Conservation (phyloP, 2,888 invertebrate species). For the Himalopsyche japonica region DNA sequence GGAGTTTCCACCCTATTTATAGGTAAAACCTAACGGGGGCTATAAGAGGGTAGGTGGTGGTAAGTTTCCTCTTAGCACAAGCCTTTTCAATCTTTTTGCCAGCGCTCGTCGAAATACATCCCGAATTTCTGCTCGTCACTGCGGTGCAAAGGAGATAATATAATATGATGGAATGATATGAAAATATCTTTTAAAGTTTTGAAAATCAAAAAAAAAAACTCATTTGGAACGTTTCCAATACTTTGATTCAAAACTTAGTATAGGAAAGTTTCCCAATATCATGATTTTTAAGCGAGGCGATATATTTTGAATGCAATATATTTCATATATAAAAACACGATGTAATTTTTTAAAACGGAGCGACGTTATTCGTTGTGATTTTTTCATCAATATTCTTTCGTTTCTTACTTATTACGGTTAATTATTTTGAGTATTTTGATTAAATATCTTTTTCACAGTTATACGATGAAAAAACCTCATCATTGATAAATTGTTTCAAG, state of each 20-base stretch:
- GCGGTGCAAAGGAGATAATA: not conserved
- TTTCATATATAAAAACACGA: too few species aligned
- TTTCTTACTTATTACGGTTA: too few species aligned
- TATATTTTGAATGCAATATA: too few species aligned
- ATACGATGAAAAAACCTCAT: too few species aligned
- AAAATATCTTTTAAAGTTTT: not conserved
- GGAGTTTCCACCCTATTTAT: constrained; percentile 34
- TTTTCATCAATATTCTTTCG: too few species aligned
- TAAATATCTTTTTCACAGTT: too few species aligned
- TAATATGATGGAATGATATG: not conserved
- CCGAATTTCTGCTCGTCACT: not conserved
- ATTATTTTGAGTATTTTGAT: too few species aligned
- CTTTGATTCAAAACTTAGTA: not conserved
- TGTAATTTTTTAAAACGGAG: too few species aligned
- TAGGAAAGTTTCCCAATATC: too few species aligned
- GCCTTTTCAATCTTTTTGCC: not conserved
- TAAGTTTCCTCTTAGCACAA: constrained; percentile 20
- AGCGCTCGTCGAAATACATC: not conserved
- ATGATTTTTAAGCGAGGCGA: too few species aligned
- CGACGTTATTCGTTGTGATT: too few species aligned
- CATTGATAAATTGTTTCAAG: too few species aligned
- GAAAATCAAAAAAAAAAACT: not conserved
- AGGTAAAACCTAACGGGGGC: constrained; percentile 34
- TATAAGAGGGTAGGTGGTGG: constrained; percentile 8
- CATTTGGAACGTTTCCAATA: not conserved